phyloP scores from a whole-genome alignment of 2,888 invertebrate species.

The Arrhopalites spinosus region DNA sequence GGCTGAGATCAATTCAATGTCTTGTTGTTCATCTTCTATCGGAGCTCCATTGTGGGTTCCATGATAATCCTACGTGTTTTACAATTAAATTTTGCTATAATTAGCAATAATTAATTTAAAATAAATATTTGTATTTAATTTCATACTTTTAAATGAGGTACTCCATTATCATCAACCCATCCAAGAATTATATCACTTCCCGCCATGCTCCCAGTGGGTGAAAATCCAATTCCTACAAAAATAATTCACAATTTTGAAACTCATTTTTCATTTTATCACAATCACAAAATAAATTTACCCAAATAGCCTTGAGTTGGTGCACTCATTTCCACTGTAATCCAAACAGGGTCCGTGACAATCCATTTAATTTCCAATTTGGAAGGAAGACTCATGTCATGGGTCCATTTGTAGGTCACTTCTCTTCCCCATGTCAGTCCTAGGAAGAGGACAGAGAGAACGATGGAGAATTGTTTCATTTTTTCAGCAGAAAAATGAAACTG shows the following conservation, averaged over 20 bases:
- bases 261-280: too few species aligned
- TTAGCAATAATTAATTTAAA: too few species aligned
- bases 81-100: neutral
- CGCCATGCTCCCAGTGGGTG: neutral
- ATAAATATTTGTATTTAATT: too few species aligned
- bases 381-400: neutral
- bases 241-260: too few species aligned
- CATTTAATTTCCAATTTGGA: neutral
- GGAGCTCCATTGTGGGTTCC: slow-evolving; percentile 55
- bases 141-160: slow-evolving; percentile 48
- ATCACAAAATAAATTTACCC: too few species aligned
- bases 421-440: neutral
- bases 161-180: neutral
- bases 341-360: neutral
- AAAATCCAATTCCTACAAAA: slow-evolving; percentile 13
- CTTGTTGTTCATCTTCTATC: slow-evolving; percentile 56
- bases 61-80: slow-evolving; percentile 56
- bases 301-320: slow-evolving; percentile 16
- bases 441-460: too few species aligned
- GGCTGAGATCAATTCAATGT: slow-evolving; percentile 56
- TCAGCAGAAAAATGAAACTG: too few species aligned
- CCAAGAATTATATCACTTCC: neutral
- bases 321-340: neutral
- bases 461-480: too few species aligned
- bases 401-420: neutral